Percentiles rank a stretch among this genome's conserved stretches.
Conservation (phyloP, 2,113 vertebrate species). For the Micronisus gabar region DNA sequence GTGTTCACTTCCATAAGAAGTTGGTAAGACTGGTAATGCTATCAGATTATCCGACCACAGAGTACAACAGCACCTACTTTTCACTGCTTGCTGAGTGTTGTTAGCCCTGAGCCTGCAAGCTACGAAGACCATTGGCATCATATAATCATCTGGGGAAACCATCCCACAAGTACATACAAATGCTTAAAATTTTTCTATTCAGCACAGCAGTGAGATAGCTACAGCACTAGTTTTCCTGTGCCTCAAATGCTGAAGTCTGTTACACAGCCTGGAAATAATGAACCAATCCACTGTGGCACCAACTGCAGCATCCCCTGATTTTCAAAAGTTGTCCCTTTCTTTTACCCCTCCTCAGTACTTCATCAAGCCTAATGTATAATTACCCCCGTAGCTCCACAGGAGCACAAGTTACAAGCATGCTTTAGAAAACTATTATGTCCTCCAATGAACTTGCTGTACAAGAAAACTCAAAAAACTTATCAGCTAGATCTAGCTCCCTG, state of each 20-base stretch:
- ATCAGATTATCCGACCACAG: rapidly evolving
- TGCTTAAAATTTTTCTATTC: neutral
- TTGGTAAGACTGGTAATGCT: rapidly evolving
- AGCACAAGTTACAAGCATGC: neutral
- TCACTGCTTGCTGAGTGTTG: neutral
- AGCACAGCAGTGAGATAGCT: neutral
- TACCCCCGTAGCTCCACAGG: neutral
- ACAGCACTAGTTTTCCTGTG: neutral
- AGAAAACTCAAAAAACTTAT: neutral
- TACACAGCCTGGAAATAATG: neutral
- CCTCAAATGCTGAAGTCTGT: neutral
- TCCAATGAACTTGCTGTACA: neutral
- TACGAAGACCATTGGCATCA: neutral
- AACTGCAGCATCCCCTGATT: neutral
- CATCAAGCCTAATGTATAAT: neutral
- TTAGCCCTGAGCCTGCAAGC: neutral
- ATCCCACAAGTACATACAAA: neutral
- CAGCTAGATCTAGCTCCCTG: neutral
- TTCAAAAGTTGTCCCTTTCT: neutral
- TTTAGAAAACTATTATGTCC: neutral
- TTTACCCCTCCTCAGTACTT: neutral
- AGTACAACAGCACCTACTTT: rapidly evolving
- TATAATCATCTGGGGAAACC: neutral
- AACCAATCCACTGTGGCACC: neutral
- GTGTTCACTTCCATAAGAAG: neutral